Evolutionary conservation across 2,888 invertebrate species (phyloP).

Genomic region (Scrobipalpa atriplicella): DNA sequence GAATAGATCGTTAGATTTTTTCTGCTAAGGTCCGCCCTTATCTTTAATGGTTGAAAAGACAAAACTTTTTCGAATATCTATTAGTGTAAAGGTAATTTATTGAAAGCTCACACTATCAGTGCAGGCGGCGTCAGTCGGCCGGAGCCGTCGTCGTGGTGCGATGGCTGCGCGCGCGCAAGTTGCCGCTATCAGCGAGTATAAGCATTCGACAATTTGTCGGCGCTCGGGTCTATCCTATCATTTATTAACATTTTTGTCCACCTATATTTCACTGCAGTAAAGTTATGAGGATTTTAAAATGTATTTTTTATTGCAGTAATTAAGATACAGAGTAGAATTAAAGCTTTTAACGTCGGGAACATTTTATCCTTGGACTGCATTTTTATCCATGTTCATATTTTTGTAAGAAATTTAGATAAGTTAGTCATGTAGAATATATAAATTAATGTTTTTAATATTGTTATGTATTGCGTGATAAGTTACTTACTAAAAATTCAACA

Average conservation of each 20-base stretch:
- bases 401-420: conserved; percentile 28
- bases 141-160: conserved; percentile 28
- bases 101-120: conserved; percentile 54
- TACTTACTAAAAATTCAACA: background rate
- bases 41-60: conserved; percentile 47
- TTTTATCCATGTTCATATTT: conserved; percentile 51
- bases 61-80: conserved; percentile 53
- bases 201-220: conserved; percentile 71
- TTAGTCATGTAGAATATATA: background rate
- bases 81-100: conserved; percentile 71
- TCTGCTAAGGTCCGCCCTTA: conserved; percentile 45
- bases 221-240: conserved; percentile 56
- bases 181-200: conserved; percentile 56
- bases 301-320: conserved; percentile 77
- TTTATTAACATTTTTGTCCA: conserved; percentile 67
- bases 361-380: conserved; percentile 52
- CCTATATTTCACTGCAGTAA: conserved; percentile 67
- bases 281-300: conserved; percentile 71
- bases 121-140: conserved; percentile 27
- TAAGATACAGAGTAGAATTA: conserved; percentile 73
- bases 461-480: background rate
- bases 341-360: conserved; percentile 68
- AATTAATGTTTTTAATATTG: background rate
- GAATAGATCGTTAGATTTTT: conserved; percentile 30
- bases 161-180: conserved; percentile 33